phyloP scores from a whole-genome alignment of 2,888 invertebrate genomes.

The Leistus spinibarbis region DNA sequence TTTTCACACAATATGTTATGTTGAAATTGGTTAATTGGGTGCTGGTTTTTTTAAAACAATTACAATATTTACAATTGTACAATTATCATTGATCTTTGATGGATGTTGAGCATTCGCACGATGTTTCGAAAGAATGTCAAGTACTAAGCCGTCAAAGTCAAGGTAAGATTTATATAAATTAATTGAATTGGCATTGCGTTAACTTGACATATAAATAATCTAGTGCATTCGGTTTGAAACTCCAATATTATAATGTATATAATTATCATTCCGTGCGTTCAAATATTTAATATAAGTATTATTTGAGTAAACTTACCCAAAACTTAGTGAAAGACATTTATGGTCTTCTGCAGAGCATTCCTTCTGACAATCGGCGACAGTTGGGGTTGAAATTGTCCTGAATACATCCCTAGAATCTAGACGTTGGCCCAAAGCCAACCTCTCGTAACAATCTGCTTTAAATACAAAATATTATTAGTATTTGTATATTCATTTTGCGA shows the following conservation, averaged over 20 bases:
- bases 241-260: too few species aligned
- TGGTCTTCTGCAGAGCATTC: constrained; percentile 58
- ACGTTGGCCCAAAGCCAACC: constrained; percentile 60
- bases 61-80: neutral
- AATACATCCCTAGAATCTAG: constrained; percentile 55
- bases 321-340: constrained; percentile 59
- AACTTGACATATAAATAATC: too few species aligned
- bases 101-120: constrained; percentile 5
- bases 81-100: constrained; percentile 18
- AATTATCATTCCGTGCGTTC: too few species aligned
- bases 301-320: constrained; percentile 56
- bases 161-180: neutral
- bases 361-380: constrained; percentile 59
- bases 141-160: neutral
- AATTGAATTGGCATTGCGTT: too few species aligned
- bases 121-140: neutral
- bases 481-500: neutral
- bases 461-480: neutral
- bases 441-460: constrained; percentile 60
- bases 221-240: too few species aligned
- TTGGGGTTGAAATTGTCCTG: constrained; percentile 52
- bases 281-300: too few species aligned
- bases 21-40: constrained; percentile 11
- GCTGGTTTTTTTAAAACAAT: neutral
- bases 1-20: neutral